Evolutionary conservation across 2,797 vertebrate species (phyloP), one percentile per base, ranked within the genome.

Genomic region (Emys orbicularis): DNA sequence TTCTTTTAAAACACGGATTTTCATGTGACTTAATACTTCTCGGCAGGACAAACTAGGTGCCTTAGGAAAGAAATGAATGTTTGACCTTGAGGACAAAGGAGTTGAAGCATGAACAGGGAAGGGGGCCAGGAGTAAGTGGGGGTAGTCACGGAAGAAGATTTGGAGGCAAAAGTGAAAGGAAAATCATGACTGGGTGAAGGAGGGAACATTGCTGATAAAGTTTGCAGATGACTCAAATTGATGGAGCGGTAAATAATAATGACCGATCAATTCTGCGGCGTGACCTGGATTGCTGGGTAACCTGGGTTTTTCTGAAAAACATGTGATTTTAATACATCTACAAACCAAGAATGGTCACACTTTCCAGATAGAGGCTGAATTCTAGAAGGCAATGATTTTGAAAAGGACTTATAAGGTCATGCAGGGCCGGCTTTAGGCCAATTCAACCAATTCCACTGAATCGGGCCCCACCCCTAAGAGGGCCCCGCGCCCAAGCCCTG

Each of bases 211-310:
- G 31, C 56, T 87, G 56, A 84, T 93, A 91, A 97, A 92, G 84
- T 93, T 47, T 90, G 86, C 90, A 83, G 90, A 90, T 91, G 92
- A 95, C 91, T 96, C 96, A 93, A 93, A 92, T 87, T 74, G 94
- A 83, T 89, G 92, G 89, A 87, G n/a, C 84, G 89, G 68, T 91
- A 95, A 96, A 74, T 95, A 95, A 97, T 95, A 90, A 94, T 94
- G 87, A 87, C 82, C 74, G 88, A 97, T 52, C 49, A 86, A 82
- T 93, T 96, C 94, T 94, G 50, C 1, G 6, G 97, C 89, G 94
- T 95, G 52, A 90, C 72, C 37, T 87, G 81, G 41, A 80, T 79
- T 95, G 90, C 86, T 92, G 84, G 12, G 27, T 93, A 94, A 91
- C 2, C 79, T 90, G 94, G 49, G 87, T 89, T 89, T 80, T 91